Base-by-base conservation (phyloP, 2,797 vertebrate genomes). In the Tenualosa thibaudeaui region DNA sequence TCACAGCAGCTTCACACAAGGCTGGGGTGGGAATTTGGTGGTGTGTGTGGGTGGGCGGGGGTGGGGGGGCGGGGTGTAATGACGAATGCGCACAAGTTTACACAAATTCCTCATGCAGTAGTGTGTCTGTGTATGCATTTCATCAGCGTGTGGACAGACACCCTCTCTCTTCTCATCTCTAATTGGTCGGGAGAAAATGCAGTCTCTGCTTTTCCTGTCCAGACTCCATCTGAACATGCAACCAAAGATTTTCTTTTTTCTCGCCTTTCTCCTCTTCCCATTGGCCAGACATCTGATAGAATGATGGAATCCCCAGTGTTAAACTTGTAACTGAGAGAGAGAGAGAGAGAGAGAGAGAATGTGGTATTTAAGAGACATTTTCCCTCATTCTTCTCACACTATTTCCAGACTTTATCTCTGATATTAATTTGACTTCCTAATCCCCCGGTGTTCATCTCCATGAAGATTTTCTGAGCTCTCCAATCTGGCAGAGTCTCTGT, bases 211-310 rank as follows among this genome's bases (percentile, higher is more conserved):
- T 31, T 75, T 31, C 12, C 15, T 75, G 13, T 75, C 31, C 37
- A 5, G 8, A 0, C 37, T 15, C 13, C 68, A 75, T 75, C 24
- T 65, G 5, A 31, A 75, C 68, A 40, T 37, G 92, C 90, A 60
- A 90, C 94, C 93, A 94, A 94, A 94, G 93, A 95, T 89, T 90
- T 90, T 89, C 46, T 88, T 75, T 75, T 75, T 75, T 40, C 19
- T 19, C 22, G 4, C 5, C 3, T 58, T 4, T 22, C 17, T n/a
- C 19, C 22, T 58, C 9, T 75, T 17, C 12, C 40, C 68, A 75
- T 75, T 40, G 13, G 1, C 31, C 15, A 40, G 4, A 5, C 12
- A 68, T 50, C 86, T 87, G 40, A 31, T 71, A 26, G 68, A 15
- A 75, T 75, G 68, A 75, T 19, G 13, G 5, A 31, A 40, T 75